A percentile compares a stretch with the other conserved stretches of the same genome.
These are phyloP conservation scores for Pionites leucogaster DNA, from an alignment of 2,113 vertebrate genomes.

Conservation along the genomic window DNA sequence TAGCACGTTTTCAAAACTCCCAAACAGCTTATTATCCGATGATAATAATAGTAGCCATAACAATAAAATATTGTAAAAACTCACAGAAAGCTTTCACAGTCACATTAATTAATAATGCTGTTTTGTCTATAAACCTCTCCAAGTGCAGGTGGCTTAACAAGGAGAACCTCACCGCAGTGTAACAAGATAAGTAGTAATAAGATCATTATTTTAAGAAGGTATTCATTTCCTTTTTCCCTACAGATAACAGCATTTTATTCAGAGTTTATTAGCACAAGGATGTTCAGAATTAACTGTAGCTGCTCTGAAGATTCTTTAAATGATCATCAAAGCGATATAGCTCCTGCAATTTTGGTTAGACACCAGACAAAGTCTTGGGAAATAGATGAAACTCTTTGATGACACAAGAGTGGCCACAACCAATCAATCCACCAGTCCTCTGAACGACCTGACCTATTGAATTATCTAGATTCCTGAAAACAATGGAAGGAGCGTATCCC, in stretches of 20 bases:
- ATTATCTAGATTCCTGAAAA: neutral
- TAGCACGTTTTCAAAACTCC: conserved; percentile 17
- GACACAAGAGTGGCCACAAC: neutral
- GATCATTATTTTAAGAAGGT: conserved; percentile 56
- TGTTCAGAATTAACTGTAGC: conserved; percentile 56
- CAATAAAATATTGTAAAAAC: conserved; percentile 52
- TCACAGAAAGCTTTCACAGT: conserved; percentile 45
- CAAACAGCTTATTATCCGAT: conserved; percentile 15
- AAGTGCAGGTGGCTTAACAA: conserved; percentile 65
- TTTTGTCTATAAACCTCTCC: conserved; percentile 59
- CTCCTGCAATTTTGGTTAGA: neutral
- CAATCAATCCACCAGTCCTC: neutral
- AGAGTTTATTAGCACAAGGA: neutral
- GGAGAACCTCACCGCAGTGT: conserved; percentile 46
- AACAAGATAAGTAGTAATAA: conserved; percentile 63
- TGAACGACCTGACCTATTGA: neutral
- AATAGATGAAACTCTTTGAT: neutral
- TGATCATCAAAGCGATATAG: neutral
- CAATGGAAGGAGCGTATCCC: neutral
- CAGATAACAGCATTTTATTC: conserved; percentile 57
- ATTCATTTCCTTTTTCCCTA: conserved; percentile 34
- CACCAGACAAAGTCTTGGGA: neutral
- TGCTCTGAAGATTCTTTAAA: conserved; percentile 2
- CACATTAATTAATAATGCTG: conserved; percentile 47
- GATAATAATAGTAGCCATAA: conserved; percentile 43